phyloP scores from a whole-genome alignment of 2,888 invertebrate species.

The Keiferia lycopersicella region DNA sequence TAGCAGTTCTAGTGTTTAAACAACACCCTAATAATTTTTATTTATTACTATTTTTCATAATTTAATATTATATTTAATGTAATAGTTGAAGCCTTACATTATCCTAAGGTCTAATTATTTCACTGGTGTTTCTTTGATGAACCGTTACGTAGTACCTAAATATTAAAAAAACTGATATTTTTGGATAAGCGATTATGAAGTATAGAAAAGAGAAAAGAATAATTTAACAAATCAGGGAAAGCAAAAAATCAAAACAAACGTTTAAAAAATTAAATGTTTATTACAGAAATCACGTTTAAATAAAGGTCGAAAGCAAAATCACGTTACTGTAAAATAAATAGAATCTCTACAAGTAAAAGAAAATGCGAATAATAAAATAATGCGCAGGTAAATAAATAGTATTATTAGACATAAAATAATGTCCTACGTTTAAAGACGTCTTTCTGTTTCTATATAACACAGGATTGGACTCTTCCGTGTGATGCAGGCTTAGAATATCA shows the following conservation, averaged over 20 bases:
- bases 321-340: conserved; percentile 34
- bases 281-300: conserved; percentile 61
- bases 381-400: neutral
- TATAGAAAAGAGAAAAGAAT: neutral
- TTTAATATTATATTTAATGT: no score
- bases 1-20: neutral
- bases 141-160: conserved; percentile 13
- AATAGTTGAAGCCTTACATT: conserved; percentile 20
- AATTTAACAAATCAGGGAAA: conserved; percentile 30
- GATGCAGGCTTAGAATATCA: no score
- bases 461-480: neutral
- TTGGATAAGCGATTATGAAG: neutral
- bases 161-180: neutral
- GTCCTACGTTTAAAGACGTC: neutral
- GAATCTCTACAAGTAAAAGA: conserved; percentile 2
- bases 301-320: conserved; percentile 60
- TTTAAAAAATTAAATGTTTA: conserved; percentile 71
- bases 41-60: conserved; percentile 21
- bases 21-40: neutral
- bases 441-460: neutral
- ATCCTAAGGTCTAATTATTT: conserved; percentile 31
- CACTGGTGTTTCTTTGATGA: conserved; percentile 53
- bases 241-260: conserved; percentile 52
- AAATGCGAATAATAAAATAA: conserved; percentile 6
- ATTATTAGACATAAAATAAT: neutral